Evolutionary conservation across 2,888 invertebrate species (phyloP), one percentile per base, ranked within the genome.

Genomic region (Eupeodes luniger): DNA sequence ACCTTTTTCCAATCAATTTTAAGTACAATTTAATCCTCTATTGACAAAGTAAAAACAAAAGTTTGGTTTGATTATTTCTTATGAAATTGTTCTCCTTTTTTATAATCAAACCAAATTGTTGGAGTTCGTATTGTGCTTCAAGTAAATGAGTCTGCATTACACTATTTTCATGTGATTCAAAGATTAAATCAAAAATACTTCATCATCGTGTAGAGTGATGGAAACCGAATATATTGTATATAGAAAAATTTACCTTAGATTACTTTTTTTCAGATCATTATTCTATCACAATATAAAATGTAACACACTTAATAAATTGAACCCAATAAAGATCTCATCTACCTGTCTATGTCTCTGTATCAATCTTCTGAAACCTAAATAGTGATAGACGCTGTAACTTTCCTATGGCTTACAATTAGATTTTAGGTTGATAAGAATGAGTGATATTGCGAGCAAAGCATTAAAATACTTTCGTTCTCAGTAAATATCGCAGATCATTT

Each of bases 271-370:
- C 27, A 27, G 10, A 11, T 9, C n/a, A 1, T 16, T 9, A 10
- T 12, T 12, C 5, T 59, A 14, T 59, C n/a, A n/a, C 66, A 47
- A 19, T 74, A 5, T 40, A 40, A 74, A 72, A 77, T 19, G 27
- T 55, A 53, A 36, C 44, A 80, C 44, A 84, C 67, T 84, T 84
- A 83, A 87, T 87, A 80, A 81, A 88, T 61, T 81, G 44, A 51
- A 47, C 27, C 27, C 40, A 57, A 59, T 75, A 55, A 74, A 19
- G 34, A 75, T 44, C 44, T 12, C 53, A 55, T 75, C 53, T 85
- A 76, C 64, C 81, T 85, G 76, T 40, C 6, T 40, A 5, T 9
- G 7, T 40, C 19, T 40, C 19, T 44, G 64, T 4, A 55, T 49
- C 2, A 9, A 19, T n/a, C 49, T 62, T 36, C 9, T 10, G 3